Conservation (phyloP, 2,888 invertebrate genomes). For the Tipula vernalis region DNA sequence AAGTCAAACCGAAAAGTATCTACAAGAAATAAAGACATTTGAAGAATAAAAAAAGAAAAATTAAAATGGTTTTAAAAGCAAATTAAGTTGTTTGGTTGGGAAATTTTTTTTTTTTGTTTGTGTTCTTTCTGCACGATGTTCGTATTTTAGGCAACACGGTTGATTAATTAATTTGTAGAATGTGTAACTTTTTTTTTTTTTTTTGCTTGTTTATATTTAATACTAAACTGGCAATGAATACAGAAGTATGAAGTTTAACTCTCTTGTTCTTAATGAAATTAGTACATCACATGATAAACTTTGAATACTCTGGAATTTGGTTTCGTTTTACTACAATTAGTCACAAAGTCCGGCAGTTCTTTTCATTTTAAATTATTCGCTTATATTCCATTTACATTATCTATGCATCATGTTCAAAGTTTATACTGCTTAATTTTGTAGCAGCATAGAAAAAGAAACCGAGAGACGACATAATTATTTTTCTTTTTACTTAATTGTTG, state of each 20-base stretch:
- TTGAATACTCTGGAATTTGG: not conserved
- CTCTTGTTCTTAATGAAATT: not conserved
- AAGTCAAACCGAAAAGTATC: not conserved
- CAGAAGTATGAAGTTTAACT: not conserved
- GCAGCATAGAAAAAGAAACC: not conserved
- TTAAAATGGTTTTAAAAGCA: conserved; percentile 6
- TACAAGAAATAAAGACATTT: not conserved
- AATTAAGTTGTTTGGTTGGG: conserved; percentile 5
- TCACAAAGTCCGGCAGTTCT: not conserved
- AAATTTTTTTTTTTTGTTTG: not conserved
- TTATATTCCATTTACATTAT: not conserved
- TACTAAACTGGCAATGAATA: not conserved
- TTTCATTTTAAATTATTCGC: not conserved
- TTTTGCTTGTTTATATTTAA: not conserved
- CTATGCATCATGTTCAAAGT: not conserved
- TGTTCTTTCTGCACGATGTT: not conserved
- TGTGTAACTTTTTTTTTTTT: not conserved
- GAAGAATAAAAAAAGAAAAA: not conserved
- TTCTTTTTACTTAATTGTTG: not conserved
- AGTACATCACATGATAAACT: not conserved
- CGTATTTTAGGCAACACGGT: not conserved
- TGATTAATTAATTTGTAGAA: not conserved
- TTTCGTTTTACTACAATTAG: not conserved
- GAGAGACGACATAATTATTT: not conserved
- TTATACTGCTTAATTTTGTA: not conserved